phyloP scores from a whole-genome alignment of 2,888 invertebrate species.

The Papilio elwesi region DNA sequence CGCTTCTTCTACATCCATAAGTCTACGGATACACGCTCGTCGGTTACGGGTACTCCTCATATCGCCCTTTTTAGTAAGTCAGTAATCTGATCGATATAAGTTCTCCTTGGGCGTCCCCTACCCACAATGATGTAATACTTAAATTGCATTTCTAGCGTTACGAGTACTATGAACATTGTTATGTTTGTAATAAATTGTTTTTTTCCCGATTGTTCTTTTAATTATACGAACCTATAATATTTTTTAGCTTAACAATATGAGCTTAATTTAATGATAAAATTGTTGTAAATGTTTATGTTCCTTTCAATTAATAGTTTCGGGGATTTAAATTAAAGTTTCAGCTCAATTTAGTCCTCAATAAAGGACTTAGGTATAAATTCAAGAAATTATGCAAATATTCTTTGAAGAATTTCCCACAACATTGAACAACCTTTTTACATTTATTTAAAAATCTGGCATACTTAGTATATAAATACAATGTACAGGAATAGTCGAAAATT shows the following conservation, averaged over 20 bases:
- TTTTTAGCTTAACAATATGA: not conserved
- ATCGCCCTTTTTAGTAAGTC: too few relatives aligned
- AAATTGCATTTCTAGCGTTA: too few relatives aligned
- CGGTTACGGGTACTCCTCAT: too few relatives aligned
- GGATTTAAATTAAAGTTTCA: not conserved
- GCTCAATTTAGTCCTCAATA: not conserved
- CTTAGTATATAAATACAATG: slow-evolving; percentile 30
- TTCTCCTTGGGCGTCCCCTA: too few relatives aligned
- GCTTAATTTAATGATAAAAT: not conserved
- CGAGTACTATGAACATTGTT: too few relatives aligned
- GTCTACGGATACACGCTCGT: too few relatives aligned
- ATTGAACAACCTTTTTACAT: not conserved
- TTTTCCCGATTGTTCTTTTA: not conserved
- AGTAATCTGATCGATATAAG: too few relatives aligned
- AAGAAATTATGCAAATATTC: not conserved
- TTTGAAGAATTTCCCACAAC: not conserved
- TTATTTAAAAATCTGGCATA: slow-evolving; percentile 10
- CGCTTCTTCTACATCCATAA: too few relatives aligned
- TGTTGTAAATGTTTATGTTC: not conserved
- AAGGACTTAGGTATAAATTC: not conserved
- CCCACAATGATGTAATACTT: too few relatives aligned
- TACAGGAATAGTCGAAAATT: slow-evolving; percentile 23
- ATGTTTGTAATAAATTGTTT: not conserved
- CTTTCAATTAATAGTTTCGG: not conserved
- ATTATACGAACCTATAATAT: too few relatives aligned